Evolutionary conservation across 2,797 vertebrate genomes (phyloP).

Genomic region (Enoplosus armatus): DNA sequence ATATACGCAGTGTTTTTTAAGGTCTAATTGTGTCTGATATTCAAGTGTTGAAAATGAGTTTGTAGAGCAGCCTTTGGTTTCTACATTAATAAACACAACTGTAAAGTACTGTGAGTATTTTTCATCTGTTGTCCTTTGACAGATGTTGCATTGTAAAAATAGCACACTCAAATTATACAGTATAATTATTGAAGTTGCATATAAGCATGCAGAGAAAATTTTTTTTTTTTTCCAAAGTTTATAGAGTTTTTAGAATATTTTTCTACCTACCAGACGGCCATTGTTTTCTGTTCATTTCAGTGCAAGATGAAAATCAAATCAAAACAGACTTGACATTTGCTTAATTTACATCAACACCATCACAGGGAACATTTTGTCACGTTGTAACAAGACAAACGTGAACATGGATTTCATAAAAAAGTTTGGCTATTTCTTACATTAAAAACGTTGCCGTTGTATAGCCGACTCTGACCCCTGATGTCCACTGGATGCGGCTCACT

Average conservation of each 20-base stretch:
- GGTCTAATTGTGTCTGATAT: neutral
- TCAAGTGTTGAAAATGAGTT: neutral
- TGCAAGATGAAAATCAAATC: neutral
- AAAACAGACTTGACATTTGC: neutral
- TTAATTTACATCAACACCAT: neutral
- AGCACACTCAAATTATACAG: neutral
- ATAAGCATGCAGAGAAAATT: neutral
- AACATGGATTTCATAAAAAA: neutral
- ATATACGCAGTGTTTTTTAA: neutral
- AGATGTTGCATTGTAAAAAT: neutral
- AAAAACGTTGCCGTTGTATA: neutral
- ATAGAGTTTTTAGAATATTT: neutral
- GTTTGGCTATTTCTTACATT: neutral
- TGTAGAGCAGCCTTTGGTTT: neutral
- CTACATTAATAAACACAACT: too few species aligned
- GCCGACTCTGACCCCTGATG: neutral
- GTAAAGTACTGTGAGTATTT: too few species aligned
- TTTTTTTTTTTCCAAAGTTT: neutral
- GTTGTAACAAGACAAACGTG: neutral
- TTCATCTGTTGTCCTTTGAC: neutral
- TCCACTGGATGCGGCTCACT: neutral
- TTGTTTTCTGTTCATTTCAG: neutral
- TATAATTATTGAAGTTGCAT: neutral
- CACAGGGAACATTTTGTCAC: neutral
- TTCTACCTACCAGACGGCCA: neutral